Evolutionary conservation across 2,797 vertebrate genomes (phyloP).

Genomic region (Tinamus major): DNA sequence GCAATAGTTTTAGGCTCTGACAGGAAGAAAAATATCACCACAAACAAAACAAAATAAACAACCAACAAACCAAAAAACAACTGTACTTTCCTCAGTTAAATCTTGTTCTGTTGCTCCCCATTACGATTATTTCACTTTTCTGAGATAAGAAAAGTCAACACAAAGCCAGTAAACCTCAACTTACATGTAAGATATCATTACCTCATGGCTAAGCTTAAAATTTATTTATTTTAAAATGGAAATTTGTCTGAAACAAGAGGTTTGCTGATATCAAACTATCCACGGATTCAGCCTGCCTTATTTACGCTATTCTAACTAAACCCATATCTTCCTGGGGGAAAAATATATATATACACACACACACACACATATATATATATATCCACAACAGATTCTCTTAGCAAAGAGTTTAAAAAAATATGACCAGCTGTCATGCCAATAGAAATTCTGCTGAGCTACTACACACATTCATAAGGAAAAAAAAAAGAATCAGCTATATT

Average conservation of each 20-base stretch:
- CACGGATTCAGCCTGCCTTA: neutral
- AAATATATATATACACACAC: no score
- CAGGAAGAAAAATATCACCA: neutral
- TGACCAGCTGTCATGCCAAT: neutral
- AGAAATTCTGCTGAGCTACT: neutral
- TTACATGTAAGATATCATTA: neutral
- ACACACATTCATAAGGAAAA: neutral
- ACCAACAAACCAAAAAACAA: neutral
- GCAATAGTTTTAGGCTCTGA: neutral
- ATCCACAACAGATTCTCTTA: neutral
- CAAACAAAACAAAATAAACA: neutral
- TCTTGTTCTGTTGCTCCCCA: neutral
- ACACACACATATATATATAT: no score
- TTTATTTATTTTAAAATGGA: neutral
- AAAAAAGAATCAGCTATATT: neutral
- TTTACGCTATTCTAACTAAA: neutral
- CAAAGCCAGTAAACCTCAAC: neutral
- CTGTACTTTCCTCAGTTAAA: neutral
- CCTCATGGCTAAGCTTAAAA: neutral
- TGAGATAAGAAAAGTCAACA: neutral
- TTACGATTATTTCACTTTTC: neutral
- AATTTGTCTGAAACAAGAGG: neutral
- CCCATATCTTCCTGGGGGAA: neutral
- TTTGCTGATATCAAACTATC: neutral
- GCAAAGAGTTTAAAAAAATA: neutral